Conservation (phyloP, 2,797 vertebrate species). For the Enteromius mattozi region DNA sequence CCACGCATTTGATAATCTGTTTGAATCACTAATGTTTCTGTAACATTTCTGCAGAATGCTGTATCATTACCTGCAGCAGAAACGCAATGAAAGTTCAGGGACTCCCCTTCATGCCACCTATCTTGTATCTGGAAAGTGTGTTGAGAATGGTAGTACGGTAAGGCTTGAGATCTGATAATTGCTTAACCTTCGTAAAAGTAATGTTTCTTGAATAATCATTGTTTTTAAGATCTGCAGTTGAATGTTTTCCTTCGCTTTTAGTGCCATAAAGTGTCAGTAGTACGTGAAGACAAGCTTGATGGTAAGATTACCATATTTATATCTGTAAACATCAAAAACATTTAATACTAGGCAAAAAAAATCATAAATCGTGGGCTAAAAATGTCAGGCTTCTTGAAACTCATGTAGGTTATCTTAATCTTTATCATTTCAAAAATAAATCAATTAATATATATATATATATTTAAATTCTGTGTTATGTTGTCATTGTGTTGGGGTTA, state of each 20-base stretch:
- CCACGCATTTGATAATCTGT: background rate
- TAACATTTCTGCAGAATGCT: slow-evolving; percentile 85
- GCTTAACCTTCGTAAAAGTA: background rate
- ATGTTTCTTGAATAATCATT: background rate
- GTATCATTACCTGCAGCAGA: slow-evolving; percentile 92
- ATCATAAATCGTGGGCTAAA: background rate
- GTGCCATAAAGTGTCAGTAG: slow-evolving; percentile 94
- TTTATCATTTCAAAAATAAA: too few relatives aligned
- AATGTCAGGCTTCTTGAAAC: background rate
- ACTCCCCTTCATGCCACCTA: slow-evolving; percentile 91
- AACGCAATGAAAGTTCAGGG: slow-evolving; percentile 86
- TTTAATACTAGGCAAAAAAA: background rate
- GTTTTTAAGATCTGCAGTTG: background rate
- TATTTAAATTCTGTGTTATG: too few relatives aligned
- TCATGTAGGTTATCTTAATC: background rate
- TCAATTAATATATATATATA: too few relatives aligned
- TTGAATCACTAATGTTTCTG: background rate
- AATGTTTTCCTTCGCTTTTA: slow-evolving; percentile 70
- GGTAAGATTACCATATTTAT: slow-evolving; percentile 73
- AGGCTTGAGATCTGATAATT: slow-evolving; percentile 56
- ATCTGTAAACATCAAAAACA: background rate
- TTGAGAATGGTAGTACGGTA: slow-evolving; percentile 85
- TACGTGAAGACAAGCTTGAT: slow-evolving; percentile 92
- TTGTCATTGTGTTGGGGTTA: too few relatives aligned
- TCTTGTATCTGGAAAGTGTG: slow-evolving; percentile 86